Evolutionary conservation across 2,113 vertebrate genomes (phyloP).

Genomic region (Scomber colias): DNA sequence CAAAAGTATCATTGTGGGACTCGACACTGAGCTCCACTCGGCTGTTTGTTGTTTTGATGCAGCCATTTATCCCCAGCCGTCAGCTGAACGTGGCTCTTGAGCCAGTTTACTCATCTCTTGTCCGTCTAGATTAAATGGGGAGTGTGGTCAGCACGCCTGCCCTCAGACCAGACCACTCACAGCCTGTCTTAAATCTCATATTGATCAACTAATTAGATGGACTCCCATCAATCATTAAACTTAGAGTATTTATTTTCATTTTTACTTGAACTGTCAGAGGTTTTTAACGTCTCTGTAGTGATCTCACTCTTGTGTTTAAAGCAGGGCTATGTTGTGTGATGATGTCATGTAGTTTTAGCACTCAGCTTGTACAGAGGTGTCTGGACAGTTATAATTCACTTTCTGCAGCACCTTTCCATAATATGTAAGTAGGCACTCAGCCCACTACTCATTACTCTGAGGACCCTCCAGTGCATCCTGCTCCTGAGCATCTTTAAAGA

Average conservation of each 20-base stretch:
- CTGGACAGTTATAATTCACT: slow-evolving; percentile 69
- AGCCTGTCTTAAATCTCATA: slow-evolving; percentile 56
- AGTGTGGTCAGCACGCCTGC: slow-evolving; percentile 53
- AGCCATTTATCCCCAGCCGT: slow-evolving; percentile 54
- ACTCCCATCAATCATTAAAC: slow-evolving; percentile 59
- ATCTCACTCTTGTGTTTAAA: slow-evolving; percentile 42
- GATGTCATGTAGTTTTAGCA: slow-evolving; percentile 62
- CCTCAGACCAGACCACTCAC: slow-evolving; percentile 41
- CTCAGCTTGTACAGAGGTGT: slow-evolving; percentile 46
- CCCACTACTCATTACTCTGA: slow-evolving; percentile 72
- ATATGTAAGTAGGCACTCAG: slow-evolving; percentile 74
- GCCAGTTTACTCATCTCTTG: slow-evolving; percentile 47
- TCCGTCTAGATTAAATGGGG: slow-evolving; percentile 69
- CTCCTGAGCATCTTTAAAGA: slow-evolving; percentile 3
- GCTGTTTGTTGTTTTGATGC: slow-evolving; percentile 43
- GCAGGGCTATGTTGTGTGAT: slow-evolving; percentile 17
- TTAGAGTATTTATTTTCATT: slow-evolving; percentile 36
- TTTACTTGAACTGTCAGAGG: slow-evolving; percentile 15
- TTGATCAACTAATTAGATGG: slow-evolving; percentile 73
- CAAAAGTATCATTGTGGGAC: slow-evolving; percentile 3
- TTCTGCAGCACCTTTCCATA: slow-evolving; percentile 61
- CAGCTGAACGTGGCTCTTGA: slow-evolving; percentile 41
- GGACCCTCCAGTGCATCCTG: slow-evolving; percentile 70
- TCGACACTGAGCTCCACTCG: background rate
- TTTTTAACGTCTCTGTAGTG: slow-evolving; percentile 37